phyloP scores from a whole-genome alignment of 2,797 vertebrate genomes.

The Acanthurus lineatus region DNA sequence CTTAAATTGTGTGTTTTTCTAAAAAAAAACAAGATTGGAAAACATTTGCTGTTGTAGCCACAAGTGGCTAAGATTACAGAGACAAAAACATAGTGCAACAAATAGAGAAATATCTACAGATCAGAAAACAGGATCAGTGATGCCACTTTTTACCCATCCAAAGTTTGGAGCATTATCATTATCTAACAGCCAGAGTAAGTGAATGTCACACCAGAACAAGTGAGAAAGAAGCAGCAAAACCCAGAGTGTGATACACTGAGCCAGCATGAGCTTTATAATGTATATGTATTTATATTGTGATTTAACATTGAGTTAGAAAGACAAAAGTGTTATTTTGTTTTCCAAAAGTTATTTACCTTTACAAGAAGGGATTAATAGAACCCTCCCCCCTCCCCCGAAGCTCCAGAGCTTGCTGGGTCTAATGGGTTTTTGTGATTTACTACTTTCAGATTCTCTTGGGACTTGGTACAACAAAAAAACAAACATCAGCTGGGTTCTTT shows the following conservation, averaged over 20 bases:
- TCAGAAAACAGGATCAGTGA: background rate
- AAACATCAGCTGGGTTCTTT: background rate
- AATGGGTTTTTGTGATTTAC: too few relatives aligned
- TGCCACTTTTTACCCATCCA: background rate
- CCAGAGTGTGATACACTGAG: background rate
- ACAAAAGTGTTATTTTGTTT: background rate
- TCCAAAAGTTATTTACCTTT: background rate
- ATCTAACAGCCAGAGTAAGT: too few relatives aligned
- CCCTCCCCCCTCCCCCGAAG: too few relatives aligned
- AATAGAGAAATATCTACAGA: background rate
- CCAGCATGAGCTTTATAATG: background rate
- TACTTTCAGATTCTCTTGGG: background rate
- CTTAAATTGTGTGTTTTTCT: background rate
- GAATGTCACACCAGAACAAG: too few relatives aligned
- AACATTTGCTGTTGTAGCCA: background rate
- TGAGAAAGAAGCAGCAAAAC: too few relatives aligned
- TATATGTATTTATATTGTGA: background rate
- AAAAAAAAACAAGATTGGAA: background rate
- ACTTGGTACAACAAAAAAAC: background rate
- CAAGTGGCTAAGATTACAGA: background rate
- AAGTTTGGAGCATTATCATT: too few relatives aligned
- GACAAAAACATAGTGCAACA: background rate
- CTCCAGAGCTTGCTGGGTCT: too few relatives aligned
- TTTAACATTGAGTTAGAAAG: too few relatives aligned
- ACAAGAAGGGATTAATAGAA: too few relatives aligned